A percentile compares a stretch with the other conserved stretches of the same genome.
These are phyloP conservation scores for Aleiodes testaceus DNA, from an alignment of 2,888 invertebrate species.

Conservation along the genomic window DNA sequence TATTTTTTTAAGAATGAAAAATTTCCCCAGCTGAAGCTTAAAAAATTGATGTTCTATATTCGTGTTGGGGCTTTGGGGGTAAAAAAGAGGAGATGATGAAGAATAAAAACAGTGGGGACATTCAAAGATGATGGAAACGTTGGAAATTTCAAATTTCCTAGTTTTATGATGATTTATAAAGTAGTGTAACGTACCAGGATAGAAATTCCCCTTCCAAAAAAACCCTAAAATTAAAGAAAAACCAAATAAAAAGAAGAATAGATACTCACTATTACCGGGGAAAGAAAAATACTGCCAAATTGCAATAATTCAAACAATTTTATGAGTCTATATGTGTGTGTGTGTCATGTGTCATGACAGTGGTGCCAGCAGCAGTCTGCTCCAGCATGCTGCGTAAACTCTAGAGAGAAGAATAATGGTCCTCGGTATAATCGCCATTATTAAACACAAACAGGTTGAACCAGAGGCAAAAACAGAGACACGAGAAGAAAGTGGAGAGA, in stretches of 20 bases:
- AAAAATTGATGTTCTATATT: too few relatives aligned
- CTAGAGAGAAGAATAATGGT: conserved; percentile 45
- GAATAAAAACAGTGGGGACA: neutral
- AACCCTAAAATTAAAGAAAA: conserved; percentile 5
- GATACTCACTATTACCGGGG: conserved; percentile 35
- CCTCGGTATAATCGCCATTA: conserved; percentile 44
- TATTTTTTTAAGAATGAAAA: neutral
- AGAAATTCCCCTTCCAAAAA: too few relatives aligned
- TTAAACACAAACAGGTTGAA: conserved; percentile 43
- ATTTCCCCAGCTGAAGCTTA: neutral
- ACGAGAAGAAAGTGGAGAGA: conserved; percentile 24
- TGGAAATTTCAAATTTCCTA: conserved; percentile 24
- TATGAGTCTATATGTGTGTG: conserved; percentile 21
- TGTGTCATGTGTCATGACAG: conserved; percentile 37
- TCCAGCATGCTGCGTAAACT: conserved; percentile 28
- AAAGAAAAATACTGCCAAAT: conserved; percentile 55
- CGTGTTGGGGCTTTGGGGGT: neutral
- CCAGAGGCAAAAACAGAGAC: neutral
- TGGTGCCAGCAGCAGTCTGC: conserved; percentile 25
- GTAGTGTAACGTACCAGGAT: neutral
- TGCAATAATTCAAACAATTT: conserved; percentile 56
- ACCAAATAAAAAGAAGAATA: neutral
- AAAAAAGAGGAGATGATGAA: conserved; percentile 12
- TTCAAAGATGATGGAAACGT: conserved; percentile 24
- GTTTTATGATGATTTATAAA: conserved; percentile 28